A percentile compares a stretch with the other conserved stretches of the same genome.
Conservation (phyloP, 2,113 vertebrate species). For the Pangasianodon gigas region DNA sequence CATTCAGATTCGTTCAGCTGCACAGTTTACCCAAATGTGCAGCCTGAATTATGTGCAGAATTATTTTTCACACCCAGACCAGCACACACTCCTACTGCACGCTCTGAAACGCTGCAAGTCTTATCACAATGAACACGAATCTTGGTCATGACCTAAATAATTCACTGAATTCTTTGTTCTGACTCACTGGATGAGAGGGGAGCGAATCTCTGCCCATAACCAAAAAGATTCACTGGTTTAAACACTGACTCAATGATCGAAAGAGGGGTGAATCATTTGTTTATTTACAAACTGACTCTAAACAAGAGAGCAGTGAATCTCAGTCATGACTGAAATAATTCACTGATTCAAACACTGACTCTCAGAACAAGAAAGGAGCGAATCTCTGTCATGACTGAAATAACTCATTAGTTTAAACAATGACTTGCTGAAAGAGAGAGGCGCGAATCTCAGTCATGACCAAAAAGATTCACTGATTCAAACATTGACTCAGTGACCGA, state of each 20-base stretch:
- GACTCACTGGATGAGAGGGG: background rate
- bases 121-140: background rate
- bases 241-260: background rate
- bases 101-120: background rate
- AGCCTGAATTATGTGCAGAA: background rate
- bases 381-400: too few species aligned
- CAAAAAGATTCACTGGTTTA: background rate
- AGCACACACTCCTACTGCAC: background rate
- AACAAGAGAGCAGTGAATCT: too few species aligned
- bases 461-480: background rate
- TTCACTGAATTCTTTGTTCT: background rate
- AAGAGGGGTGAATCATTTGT: background rate
- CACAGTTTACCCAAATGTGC: background rate
- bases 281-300: background rate
- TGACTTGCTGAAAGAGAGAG: background rate
- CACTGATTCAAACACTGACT: background rate
- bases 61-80: background rate
- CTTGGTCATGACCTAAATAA: background rate
- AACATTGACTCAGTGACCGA: background rate
- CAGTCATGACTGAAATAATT: too few species aligned
- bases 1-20: background rate
- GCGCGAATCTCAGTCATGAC: background rate
- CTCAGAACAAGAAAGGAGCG: background rate
- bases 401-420: too few species aligned
- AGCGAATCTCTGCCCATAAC: background rate